phyloP scores from a whole-genome alignment of 2,113 vertebrate species.

The Podiceps cristatus region DNA sequence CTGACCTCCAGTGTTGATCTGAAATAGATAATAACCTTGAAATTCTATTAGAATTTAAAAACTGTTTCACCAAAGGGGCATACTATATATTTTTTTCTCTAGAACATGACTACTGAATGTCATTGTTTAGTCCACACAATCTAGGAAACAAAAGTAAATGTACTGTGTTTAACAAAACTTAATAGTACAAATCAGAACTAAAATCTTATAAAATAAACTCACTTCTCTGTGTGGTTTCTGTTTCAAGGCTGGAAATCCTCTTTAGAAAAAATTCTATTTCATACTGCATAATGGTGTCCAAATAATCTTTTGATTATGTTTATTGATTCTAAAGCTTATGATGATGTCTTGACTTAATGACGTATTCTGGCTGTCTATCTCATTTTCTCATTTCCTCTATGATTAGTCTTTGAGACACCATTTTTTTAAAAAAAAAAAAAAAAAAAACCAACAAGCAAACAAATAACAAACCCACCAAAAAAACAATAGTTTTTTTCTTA shows the following conservation, averaged over 20 bases:
- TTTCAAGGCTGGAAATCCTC: background rate
- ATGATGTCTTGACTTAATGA: conserved; percentile 14
- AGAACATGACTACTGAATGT: conserved; percentile 61
- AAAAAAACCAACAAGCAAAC: no score
- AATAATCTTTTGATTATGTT: conserved; percentile 15
- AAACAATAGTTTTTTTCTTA: background rate
- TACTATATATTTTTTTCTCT: conserved; percentile 73
- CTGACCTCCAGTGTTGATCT: conserved; percentile 92
- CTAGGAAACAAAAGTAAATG: conserved; percentile 46
- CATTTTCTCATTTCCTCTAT: conserved; percentile 19
- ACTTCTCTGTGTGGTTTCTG: background rate
- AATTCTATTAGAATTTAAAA: conserved; percentile 96
- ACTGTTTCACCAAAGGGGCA: conserved; percentile 82
- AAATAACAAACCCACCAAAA: no score
- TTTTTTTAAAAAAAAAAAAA: background rate
- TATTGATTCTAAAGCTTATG: conserved; percentile 27
- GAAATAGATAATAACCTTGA: conserved; percentile 98
- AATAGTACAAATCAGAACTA: conserved; percentile 37
- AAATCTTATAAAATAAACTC: conserved; percentile 32
- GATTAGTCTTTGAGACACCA: background rate
- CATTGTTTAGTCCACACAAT: conserved; percentile 63
- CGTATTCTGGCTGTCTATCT: background rate
- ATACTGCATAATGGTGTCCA: background rate
- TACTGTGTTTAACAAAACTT: conserved; percentile 49
- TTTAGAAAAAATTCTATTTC: conserved; percentile 9